Evolutionary conservation across 2,797 vertebrate species (phyloP).

Genomic region (Protosalanx chinensis): DNA sequence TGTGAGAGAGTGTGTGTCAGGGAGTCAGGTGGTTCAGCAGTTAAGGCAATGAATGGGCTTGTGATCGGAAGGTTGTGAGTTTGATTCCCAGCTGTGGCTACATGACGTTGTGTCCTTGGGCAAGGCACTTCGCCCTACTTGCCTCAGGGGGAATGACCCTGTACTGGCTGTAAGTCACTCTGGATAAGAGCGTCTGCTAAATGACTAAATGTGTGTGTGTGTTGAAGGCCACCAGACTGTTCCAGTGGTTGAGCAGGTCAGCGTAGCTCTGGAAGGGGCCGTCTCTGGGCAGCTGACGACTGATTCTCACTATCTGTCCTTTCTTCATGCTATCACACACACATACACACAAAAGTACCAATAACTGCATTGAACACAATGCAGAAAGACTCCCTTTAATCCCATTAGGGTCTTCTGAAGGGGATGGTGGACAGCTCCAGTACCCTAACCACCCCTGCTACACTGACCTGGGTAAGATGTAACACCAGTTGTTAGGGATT

Average conservation of each 20-base stretch:
- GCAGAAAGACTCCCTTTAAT: background rate
- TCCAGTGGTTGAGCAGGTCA: slow-evolving; percentile 85
- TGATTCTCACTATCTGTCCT: slow-evolving; percentile 83
- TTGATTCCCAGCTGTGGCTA: too few relatives aligned
- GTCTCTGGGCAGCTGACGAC: slow-evolving; percentile 71
- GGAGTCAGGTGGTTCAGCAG: background rate
- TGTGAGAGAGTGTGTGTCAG: background rate
- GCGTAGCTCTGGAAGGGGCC: slow-evolving; percentile 81
- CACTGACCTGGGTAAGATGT: slow-evolving; percentile 86
- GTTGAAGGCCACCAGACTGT: slow-evolving; percentile 71
- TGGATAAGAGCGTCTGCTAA: too few relatives aligned
- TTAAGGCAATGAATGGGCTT: too few relatives aligned
- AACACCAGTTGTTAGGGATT: slow-evolving; percentile 81
- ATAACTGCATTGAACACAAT: too few relatives aligned
- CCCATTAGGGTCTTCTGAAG: too few relatives aligned
- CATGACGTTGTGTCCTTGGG: too few relatives aligned
- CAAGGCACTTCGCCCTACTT: too few relatives aligned
- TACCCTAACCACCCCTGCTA: background rate
- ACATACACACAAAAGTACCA: background rate
- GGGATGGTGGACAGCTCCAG: background rate
- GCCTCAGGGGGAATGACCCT: too few relatives aligned
- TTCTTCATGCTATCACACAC: slow-evolving; percentile 84
- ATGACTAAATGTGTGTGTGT: background rate
- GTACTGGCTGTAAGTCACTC: too few relatives aligned
- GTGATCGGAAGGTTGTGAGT: too few relatives aligned